Evolutionary conservation across 1,140 invertebrate species (phyloP).

Genomic region (Drosophila sp.): DNA sequence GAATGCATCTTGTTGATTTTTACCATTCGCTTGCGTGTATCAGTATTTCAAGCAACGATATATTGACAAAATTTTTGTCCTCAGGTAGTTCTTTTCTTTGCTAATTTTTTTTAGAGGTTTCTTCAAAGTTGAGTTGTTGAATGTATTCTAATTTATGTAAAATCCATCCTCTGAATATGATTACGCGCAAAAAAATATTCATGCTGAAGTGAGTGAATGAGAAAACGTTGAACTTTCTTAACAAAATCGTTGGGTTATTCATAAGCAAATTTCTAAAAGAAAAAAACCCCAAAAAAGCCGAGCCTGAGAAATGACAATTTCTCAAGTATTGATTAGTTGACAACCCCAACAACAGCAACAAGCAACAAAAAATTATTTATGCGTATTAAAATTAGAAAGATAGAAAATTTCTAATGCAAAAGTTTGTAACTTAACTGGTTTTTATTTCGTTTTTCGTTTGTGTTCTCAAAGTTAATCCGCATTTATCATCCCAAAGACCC

Average conservation of each 20-base stretch:
- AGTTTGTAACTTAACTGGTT: slow-evolving; percentile 3
- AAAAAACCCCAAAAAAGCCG: neutral
- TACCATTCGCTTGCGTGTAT: no score
- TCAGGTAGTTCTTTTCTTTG: no score
- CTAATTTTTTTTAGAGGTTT: no score
- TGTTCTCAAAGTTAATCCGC: slow-evolving; percentile 10
- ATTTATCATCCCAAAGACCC: slow-evolving; percentile 7
- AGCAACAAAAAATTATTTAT: slow-evolving; percentile 8
- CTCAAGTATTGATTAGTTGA: slow-evolving; percentile 20
- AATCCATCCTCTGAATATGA: neutral
- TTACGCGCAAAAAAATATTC: neutral
- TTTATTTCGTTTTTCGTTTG: neutral
- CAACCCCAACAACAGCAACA: neutral
- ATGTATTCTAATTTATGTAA: slow-evolving; percentile 9
- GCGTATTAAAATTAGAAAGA: slow-evolving; percentile 8
- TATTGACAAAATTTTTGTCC: no score
- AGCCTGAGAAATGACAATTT: slow-evolving; percentile 4
- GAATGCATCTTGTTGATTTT: no score
- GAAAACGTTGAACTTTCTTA: slow-evolving; percentile 12
- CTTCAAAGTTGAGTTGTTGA: neutral
- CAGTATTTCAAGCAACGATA: no score
- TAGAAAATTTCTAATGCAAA: slow-evolving; percentile 24
- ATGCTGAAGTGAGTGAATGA: neutral
- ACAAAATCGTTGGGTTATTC: slow-evolving; percentile 1
- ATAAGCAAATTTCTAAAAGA: slow-evolving; percentile 24